Evolutionary conservation across 2,113 vertebrate genomes (phyloP).

Genomic region (Pedionomus torquatus): DNA sequence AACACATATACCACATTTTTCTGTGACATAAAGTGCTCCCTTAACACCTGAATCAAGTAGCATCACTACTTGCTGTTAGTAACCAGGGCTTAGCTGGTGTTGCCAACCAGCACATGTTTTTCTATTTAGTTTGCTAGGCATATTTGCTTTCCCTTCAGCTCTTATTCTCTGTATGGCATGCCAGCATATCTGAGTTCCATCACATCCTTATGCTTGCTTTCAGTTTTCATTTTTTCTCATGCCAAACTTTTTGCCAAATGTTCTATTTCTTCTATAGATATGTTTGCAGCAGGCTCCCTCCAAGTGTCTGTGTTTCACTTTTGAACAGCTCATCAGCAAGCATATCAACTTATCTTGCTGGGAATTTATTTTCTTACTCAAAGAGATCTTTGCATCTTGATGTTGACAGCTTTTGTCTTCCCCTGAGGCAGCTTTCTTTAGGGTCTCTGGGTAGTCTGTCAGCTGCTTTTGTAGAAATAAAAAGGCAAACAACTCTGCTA

Average conservation of each 20-base stretch:
- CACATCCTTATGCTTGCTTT: conserved; percentile 26
- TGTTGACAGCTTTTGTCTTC: conserved; percentile 66
- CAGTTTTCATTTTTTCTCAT: conserved; percentile 11
- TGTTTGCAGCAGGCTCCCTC: conserved; percentile 9
- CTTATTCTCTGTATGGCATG: background rate
- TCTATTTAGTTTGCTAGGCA: conserved; percentile 11
- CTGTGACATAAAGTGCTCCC: conserved; percentile 1
- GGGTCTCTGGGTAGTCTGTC: conserved; percentile 42
- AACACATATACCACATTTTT: background rate
- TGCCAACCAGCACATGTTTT: background rate
- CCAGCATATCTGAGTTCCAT: conserved; percentile 8
- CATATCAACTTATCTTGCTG: conserved; percentile 26
- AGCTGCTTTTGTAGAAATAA: conserved; percentile 52
- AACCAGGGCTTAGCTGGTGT: background rate
- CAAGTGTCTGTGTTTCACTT: background rate
- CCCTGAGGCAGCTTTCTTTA: conserved; percentile 51
- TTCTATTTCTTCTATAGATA: conserved; percentile 8
- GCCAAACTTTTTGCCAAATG: conserved; percentile 55
- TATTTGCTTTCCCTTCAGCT: conserved; percentile 39
- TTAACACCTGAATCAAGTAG: background rate
- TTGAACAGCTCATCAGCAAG: conserved; percentile 37
- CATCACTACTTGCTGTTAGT: background rate
- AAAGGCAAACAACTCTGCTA: conserved; percentile 41
- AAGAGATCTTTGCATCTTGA: conserved; percentile 54
- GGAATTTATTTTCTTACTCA: conserved; percentile 60